Conservation (phyloP, 1,140 invertebrate species). For the silkworm (Bombyx mori) region DNA sequence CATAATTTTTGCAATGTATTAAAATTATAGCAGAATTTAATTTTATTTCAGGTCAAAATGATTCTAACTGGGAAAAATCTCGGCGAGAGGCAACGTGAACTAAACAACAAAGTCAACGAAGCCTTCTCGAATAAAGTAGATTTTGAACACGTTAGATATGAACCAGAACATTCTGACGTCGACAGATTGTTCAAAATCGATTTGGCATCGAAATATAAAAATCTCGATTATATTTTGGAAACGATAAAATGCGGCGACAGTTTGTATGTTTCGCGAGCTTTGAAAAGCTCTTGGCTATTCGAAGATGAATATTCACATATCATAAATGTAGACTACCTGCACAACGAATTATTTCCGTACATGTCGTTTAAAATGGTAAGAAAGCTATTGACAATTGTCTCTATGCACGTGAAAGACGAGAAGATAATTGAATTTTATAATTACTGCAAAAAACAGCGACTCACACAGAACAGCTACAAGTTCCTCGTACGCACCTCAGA, state of each 20-base stretch:
- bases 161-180: constrained; percentile 18
- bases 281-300: constrained; percentile 28
- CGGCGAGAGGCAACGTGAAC: constrained; percentile 20
- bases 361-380: constrained; percentile 27
- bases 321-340: constrained; percentile 22
- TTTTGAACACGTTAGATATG: constrained; percentile 15
- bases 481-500: constrained; percentile 18
- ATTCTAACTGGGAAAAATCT: constrained; percentile 18
- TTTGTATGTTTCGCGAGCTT: constrained; percentile 24
- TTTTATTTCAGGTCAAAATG: constrained; percentile 4
- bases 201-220: constrained; percentile 25
- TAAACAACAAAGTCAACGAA: constrained; percentile 25
- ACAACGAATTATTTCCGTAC: constrained; percentile 22
- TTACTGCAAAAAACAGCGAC: constrained; percentile 19
- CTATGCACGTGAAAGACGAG: constrained; percentile 19
- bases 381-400: constrained; percentile 19
- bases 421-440: constrained; percentile 19
- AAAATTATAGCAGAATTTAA: too few relatives aligned
- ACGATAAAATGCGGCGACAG: constrained; percentile 27
- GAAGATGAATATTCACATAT: constrained; percentile 18
- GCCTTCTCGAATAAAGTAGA: constrained; percentile 13
- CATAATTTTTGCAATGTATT: too few relatives aligned
- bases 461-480: constrained; percentile 17
- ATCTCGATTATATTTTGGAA: constrained; percentile 28
- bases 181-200: constrained; percentile 33